Percentiles rank a stretch among this genome's conserved stretches.
These are phyloP conservation scores for Porites lutea DNA, from an alignment of 64 coral and sea anemone species.

Conservation along the genomic window DNA sequence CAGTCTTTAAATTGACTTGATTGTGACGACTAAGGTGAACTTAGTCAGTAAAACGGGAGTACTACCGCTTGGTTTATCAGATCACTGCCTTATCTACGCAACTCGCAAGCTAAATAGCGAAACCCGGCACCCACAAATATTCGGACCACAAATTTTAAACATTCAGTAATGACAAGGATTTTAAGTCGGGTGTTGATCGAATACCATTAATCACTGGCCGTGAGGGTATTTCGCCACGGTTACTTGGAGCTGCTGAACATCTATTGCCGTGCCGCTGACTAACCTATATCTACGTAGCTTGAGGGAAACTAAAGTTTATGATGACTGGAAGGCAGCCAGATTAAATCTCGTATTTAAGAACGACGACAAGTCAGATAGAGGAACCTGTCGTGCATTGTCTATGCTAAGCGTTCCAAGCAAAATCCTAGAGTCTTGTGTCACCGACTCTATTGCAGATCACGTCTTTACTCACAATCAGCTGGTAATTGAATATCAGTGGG, in stretches of 20 bases:
- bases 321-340: slow-evolving; percentile 41
- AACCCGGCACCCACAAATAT: slow-evolving; percentile 43
- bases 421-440: slow-evolving; percentile 27
- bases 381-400: slow-evolving; percentile 27
- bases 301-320: slow-evolving; percentile 15
- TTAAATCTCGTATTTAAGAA: slow-evolving; percentile 42
- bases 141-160: slow-evolving; percentile 26
- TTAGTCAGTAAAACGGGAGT: slow-evolving; percentile 23
- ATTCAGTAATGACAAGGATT: background rate
- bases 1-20: slow-evolving; percentile 25
- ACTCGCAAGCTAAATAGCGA: slow-evolving; percentile 15
- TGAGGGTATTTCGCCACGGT: slow-evolving; percentile 24
- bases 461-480: slow-evolving; percentile 5
- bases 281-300: slow-evolving; percentile 21
- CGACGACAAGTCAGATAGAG: slow-evolving; percentile 32
- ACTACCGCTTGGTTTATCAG: slow-evolving; percentile 32
- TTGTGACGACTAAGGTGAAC: slow-evolving; percentile 25
- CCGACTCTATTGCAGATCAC: background rate
- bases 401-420: slow-evolving; percentile 46
- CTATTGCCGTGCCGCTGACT: background rate
- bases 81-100: slow-evolving; percentile 48
- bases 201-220: background rate
- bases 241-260: slow-evolving; percentile 32
- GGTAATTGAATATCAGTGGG: background rate
- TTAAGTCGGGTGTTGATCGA: too few species aligned